Evolutionary conservation across 1,140 invertebrate genomes (phyloP).

Genomic region (Acyrthosiphon pisum): DNA sequence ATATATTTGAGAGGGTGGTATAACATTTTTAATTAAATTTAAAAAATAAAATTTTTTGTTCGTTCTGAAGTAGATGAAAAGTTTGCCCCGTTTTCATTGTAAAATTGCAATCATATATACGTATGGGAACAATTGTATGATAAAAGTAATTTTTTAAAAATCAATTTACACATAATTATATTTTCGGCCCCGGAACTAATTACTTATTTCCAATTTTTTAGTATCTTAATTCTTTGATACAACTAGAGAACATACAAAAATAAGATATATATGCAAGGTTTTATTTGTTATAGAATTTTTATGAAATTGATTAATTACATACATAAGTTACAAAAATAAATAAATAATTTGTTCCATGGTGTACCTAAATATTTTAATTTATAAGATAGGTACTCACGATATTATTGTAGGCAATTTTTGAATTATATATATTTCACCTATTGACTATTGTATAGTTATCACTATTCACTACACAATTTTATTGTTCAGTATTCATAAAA

Average conservation of each 20-base stretch:
- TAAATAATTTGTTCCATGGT: background rate
- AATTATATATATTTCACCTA: background rate
- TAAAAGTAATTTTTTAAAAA: background rate
- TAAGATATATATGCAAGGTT: background rate
- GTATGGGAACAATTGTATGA: background rate
- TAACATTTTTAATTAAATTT: background rate
- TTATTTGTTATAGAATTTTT: background rate
- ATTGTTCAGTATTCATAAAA: background rate
- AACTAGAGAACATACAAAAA: background rate
- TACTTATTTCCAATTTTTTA: background rate
- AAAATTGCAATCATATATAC: background rate
- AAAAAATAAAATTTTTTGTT: background rate
- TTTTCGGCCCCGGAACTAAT: background rate
- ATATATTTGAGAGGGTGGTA: background rate
- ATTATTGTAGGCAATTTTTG: background rate
- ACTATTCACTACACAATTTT: background rate
- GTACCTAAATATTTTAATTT: background rate
- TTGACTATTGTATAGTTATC: background rate
- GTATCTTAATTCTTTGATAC: background rate
- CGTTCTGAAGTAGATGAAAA: background rate
- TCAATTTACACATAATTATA: no score
- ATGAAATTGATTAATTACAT: no score
- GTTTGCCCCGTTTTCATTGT: background rate
- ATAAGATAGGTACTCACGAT: background rate
- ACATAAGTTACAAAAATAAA: background rate